A percentile compares a stretch with the other conserved stretches of the same genome.
These are phyloP conservation scores for Perodicticus potto DNA, from an alignment of 2,797 vertebrate species.

Conservation along the genomic window DNA sequence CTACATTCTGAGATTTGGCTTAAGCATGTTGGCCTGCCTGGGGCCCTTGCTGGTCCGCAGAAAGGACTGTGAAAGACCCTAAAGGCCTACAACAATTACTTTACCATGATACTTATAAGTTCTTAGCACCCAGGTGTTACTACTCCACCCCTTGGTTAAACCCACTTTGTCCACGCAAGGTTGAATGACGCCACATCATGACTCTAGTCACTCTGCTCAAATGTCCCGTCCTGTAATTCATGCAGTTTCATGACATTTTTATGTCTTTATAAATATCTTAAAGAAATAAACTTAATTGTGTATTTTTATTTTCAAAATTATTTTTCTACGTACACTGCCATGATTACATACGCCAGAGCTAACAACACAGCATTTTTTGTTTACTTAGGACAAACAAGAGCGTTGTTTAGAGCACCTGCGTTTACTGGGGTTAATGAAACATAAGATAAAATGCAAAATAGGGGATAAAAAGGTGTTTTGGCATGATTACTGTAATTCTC, in stretches of 20 bases:
- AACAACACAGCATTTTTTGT: background rate
- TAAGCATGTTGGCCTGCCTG: background rate
- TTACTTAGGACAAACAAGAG: conserved; percentile 8
- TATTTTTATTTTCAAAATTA: background rate
- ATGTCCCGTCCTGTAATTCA: background rate
- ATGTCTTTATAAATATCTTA: background rate
- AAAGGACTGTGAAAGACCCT: background rate
- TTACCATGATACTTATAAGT: background rate
- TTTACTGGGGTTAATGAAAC: background rate
- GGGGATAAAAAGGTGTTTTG: background rate
- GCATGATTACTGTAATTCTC: background rate
- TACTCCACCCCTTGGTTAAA: background rate
- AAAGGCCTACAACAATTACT: background rate
- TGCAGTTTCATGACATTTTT: background rate
- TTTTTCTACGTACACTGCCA: background rate
- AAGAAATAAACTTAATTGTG: background rate
- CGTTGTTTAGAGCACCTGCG: background rate
- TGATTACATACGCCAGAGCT: background rate
- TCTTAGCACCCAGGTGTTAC: background rate
- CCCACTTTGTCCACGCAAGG: background rate
- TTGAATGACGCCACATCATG: background rate
- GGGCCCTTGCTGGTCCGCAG: background rate
- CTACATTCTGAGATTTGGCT: background rate
- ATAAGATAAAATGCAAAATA: background rate
- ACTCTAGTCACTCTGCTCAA: background rate